Evolutionary conservation across 2,797 vertebrate species (phyloP).

Genomic region (Sebastes flavidus): DNA sequence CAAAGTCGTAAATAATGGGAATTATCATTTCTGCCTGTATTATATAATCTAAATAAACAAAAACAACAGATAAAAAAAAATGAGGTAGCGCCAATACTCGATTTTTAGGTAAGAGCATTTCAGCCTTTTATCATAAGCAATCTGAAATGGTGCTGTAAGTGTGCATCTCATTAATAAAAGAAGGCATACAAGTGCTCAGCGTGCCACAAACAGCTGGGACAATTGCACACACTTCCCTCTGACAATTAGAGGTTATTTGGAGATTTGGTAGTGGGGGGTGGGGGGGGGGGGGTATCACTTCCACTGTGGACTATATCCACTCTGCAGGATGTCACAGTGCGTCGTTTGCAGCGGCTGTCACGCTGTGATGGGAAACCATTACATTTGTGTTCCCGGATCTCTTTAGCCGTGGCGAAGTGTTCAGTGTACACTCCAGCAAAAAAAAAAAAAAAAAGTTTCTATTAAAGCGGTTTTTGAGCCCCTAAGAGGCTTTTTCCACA

Average conservation of each 20-base stretch:
- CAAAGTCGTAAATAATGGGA: not conserved
- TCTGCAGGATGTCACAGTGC: slow-evolving; percentile 67
- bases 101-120: not conserved
- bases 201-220: slow-evolving; percentile 13
- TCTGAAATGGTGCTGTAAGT: not conserved
- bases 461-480: slow-evolving; percentile 71
- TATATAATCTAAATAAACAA: not conserved
- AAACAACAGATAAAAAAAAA: not conserved
- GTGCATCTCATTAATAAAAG: slow-evolving; percentile 23
- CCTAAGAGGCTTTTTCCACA: slow-evolving; percentile 73
- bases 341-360: slow-evolving; percentile 63
- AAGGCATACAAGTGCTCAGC: not conserved
- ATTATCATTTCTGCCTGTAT: not conserved
- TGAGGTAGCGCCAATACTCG: rapidly evolving
- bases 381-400: slow-evolving; percentile 66
- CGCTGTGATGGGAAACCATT: slow-evolving; percentile 63
- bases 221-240: slow-evolving; percentile 33
- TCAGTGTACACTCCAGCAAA: slow-evolving; percentile 40
- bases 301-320: slow-evolving; percentile 60
- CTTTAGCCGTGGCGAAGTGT: slow-evolving; percentile 60
- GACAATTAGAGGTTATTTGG: slow-evolving; percentile 64
- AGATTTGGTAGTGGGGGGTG: slow-evolving; percentile 34
- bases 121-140: slow-evolving; percentile 2
- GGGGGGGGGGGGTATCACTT: slow-evolving; percentile 36
- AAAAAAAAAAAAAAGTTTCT: slow-evolving; percentile 49